Evolutionary conservation across 2,888 invertebrate species (phyloP).

Genomic region (Rotaria socialis): DNA sequence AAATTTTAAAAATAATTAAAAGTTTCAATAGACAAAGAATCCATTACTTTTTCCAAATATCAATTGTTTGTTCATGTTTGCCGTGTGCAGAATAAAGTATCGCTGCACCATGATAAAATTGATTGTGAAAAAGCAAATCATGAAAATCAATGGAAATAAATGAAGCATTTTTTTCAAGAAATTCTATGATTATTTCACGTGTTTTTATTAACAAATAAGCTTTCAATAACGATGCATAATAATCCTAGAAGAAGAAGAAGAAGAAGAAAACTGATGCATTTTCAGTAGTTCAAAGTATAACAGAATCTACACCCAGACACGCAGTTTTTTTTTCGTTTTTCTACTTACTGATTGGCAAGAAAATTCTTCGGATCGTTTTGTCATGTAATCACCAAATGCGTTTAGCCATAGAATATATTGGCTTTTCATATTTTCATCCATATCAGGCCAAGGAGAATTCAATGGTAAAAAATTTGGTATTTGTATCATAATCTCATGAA

Average conservation of each 20-base stretch:
- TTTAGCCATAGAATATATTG: background rate
- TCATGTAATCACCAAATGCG: conserved; percentile 11
- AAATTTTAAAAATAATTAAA: background rate
- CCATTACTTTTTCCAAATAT: conserved; percentile 11
- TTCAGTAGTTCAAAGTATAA: too few relatives aligned
- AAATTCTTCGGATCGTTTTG: background rate
- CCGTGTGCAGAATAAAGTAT: background rate
- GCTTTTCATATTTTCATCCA: background rate
- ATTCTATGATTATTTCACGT: background rate
- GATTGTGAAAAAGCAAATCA: background rate
- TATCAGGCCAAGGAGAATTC: background rate
- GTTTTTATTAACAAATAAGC: background rate
- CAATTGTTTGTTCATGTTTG: background rate
- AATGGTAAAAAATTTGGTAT: conserved; percentile 25
- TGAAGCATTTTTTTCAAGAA: background rate
- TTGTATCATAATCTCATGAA: background rate
- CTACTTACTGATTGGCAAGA: background rate
- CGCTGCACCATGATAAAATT: background rate
- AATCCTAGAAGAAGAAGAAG: background rate
- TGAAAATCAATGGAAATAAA: background rate
- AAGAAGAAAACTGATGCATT: too few relatives aligned
- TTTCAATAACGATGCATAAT: background rate
- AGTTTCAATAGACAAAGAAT: too few relatives aligned
- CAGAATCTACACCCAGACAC: too few relatives aligned
- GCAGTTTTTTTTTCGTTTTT: background rate